Evolutionary conservation across 2,113 vertebrate genomes (phyloP).

Genomic region (Fukomys damarensis): DNA sequence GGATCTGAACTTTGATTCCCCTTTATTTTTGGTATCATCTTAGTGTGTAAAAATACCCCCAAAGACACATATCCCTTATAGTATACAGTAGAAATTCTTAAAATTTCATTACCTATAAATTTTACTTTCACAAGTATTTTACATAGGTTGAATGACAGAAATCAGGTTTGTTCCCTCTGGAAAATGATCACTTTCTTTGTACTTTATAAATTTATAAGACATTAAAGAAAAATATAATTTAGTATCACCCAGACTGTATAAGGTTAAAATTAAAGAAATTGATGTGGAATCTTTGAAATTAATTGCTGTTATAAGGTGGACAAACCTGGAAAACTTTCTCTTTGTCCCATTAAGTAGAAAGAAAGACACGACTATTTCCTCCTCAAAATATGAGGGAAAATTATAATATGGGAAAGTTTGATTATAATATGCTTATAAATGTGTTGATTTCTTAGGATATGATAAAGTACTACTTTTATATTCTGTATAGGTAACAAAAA

Average conservation of each 20-base stretch:
- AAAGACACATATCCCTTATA: background rate
- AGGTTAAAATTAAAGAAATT: slow-evolving; percentile 48
- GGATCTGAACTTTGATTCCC: slow-evolving; percentile 6
- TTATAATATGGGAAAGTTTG: slow-evolving; percentile 42
- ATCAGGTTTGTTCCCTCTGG: background rate
- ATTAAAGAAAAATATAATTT: slow-evolving; percentile 33
- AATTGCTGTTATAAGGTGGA: slow-evolving; percentile 12
- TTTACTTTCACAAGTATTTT: slow-evolving; percentile 54
- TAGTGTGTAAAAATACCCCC: background rate
- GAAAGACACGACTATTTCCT: slow-evolving; percentile 6
- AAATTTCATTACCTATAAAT: slow-evolving; percentile 36
- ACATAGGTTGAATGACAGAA: slow-evolving; percentile 5
- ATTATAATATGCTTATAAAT: background rate
- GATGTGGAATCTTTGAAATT: background rate
- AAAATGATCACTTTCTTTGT: slow-evolving; percentile 42
- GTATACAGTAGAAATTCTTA: slow-evolving; percentile 35
- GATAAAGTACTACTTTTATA: background rate
- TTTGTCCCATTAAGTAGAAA: slow-evolving; percentile 14
- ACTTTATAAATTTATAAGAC: background rate
- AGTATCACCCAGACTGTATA: slow-evolving; percentile 17
- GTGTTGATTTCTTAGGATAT: slow-evolving; percentile 49
- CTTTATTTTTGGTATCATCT: slow-evolving; percentile 26
- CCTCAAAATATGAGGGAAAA: slow-evolving; percentile 3
- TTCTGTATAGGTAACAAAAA: background rate
- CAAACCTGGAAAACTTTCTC: slow-evolving; percentile 19